Conservation (phyloP, 2,888 invertebrate species). For the Drosophila monieri region DNA sequence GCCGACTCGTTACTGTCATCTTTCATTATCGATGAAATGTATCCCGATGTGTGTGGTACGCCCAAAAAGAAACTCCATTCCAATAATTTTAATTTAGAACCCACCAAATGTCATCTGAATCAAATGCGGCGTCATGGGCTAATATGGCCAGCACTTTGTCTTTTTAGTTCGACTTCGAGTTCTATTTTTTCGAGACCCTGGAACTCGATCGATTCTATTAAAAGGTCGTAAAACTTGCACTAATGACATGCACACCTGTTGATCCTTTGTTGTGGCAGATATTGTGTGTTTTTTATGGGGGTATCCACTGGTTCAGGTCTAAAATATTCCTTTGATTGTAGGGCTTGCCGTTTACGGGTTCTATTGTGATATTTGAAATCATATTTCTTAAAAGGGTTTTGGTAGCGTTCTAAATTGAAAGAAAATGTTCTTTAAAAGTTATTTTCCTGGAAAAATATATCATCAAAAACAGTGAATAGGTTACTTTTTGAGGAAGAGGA, state of each 20-base stretch:
- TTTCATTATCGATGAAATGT: conserved; percentile 81
- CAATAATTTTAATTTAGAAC: conserved; percentile 66
- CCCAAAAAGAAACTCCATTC: conserved; percentile 9
- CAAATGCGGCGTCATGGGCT: conserved; percentile 52
- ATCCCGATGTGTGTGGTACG: conserved; percentile 72
- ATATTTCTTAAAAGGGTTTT: neutral
- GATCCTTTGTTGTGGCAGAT: conserved; percentile 70
- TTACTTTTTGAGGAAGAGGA: neutral
- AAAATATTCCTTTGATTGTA: conserved; percentile 4
- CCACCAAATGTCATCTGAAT: conserved; percentile 52
- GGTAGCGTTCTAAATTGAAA: conserved; percentile 10
- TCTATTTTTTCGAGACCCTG: conserved; percentile 23
- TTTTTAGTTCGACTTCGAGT: conserved; percentile 22
- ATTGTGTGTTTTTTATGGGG: conserved; percentile 40
- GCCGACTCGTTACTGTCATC: conserved; percentile 81
- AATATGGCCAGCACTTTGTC: conserved; percentile 65
- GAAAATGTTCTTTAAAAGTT: neutral
- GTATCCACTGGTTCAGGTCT: conserved; percentile 6
- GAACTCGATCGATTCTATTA: conserved; percentile 66
- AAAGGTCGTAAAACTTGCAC: conserved; percentile 68
- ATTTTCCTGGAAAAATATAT: conserved; percentile 2
- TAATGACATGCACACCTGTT: conserved; percentile 77
- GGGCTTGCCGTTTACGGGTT: conserved; percentile 11
- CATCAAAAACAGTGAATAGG: neutral
- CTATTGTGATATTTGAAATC: conserved; percentile 19